Evolutionary conservation across 2,888 invertebrate genomes (phyloP), one percentile per base, ranked within the genome.

Genomic region (Dryobotodes eremita): DNA sequence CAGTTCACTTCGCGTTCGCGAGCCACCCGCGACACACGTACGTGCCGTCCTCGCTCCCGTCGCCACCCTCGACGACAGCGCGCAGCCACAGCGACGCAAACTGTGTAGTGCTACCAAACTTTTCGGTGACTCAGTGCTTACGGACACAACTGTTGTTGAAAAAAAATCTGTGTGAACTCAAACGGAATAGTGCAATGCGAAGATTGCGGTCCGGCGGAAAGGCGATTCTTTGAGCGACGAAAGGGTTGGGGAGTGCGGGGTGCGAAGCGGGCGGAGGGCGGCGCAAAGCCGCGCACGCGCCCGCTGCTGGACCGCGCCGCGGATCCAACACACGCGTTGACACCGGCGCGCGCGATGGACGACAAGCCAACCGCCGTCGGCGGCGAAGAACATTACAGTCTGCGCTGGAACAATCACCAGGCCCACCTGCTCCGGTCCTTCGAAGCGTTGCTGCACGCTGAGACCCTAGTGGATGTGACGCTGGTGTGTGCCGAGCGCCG

Each of bases 321-420:
- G 88, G 91, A 88, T 80, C 85, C 90, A 88, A 89, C 94, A 95
- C 95, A 94, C 95, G 95, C 94, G 95, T 89, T 90, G 88, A 89
- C 88, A 92, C 91, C 94, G 93, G 93, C 94, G 92, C 92, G 93
- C 93, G 94, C 93, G 91, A 97, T 97, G 96, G 96, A 96, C 95
- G 96, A 96, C 94, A 96, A 96, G 92, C 91, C 95, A 89, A 92
- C 93, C 92, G 92, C 94, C 92, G 93, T 92, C 90, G 93, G 92
- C 92, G 92, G 94, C 71, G 97, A 98, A 96, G 98, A 98, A 94
- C 98, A 99, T 95, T 99, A 99, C 96, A 99, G 98, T 94, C 97
- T 99, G 92, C 98, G 98, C 95, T 99, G 99, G 99, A 99, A 99
- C 97, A 99, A 99, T 97, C 99, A 99, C 97, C 98, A 98, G 94